Conservation (phyloP, 2,113 vertebrate species). For the Carassius gibelio region DNA sequence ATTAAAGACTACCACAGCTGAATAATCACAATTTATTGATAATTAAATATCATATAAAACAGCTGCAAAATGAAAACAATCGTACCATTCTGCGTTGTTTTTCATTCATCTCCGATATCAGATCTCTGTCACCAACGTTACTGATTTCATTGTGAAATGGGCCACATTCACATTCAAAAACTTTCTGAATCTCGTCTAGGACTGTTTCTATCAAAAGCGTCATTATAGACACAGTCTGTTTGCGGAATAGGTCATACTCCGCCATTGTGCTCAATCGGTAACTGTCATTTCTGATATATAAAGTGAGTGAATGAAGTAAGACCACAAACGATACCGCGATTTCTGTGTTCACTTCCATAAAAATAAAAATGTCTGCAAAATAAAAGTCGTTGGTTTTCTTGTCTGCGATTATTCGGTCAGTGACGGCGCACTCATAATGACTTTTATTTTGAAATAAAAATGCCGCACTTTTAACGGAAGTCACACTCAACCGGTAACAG, state of each 20-base stretch:
- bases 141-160: not conserved
- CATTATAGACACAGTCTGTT: slow-evolving; percentile 58
- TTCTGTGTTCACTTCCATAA: not conserved
- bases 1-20: not conserved
- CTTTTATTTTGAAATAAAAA: slow-evolving; percentile 11
- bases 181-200: slow-evolving; percentile 35
- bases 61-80: not conserved
- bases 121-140: not conserved
- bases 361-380: not conserved
- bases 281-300: not conserved
- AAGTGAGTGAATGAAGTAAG: not conserved
- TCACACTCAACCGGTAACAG: not conserved
- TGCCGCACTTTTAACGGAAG: not conserved
- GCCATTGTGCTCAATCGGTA: slow-evolving; percentile 48
- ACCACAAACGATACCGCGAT: not conserved
- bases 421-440: rapidly evolving
- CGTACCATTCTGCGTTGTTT: slow-evolving; percentile 31
- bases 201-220: slow-evolving; percentile 59
- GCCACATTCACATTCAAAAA: slow-evolving; percentile 7
- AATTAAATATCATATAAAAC: not conserved
- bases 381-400: not conserved
- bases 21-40: not conserved
- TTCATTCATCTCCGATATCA: not conserved
- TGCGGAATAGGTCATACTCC: slow-evolving; percentile 53
- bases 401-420: not conserved